phyloP scores from a whole-genome alignment of 64 coral and sea anemone species.

The Astreopora myriophthalma region DNA sequence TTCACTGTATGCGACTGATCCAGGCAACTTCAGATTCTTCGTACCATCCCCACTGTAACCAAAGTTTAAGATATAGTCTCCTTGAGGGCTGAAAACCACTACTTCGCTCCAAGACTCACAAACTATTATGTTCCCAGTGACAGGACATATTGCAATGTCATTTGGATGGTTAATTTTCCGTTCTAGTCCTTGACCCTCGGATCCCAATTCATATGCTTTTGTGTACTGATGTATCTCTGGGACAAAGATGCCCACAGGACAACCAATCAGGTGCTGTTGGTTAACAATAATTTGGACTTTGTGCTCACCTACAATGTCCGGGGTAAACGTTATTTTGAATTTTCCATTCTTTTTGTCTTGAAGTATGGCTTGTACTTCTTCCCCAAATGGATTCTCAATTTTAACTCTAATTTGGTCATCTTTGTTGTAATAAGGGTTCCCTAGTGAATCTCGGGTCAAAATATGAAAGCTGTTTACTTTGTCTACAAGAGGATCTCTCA shows the following conservation, averaged over 20 bases:
- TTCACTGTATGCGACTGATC: background rate
- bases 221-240: background rate
- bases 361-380: background rate
- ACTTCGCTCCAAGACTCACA: background rate
- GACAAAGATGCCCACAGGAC: background rate
- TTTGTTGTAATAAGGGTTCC: background rate
- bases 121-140: background rate
- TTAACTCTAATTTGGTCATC: background rate
- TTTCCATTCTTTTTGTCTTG: background rate
- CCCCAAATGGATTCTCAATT: background rate
- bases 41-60: background rate
- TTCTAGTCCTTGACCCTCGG: background rate
- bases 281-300: slow-evolving; percentile 20
- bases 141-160: background rate
- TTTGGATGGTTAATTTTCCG: background rate
- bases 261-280: background rate
- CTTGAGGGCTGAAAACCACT: background rate
- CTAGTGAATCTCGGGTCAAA: slow-evolving; percentile 7
- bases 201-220: background rate
- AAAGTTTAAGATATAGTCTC: slow-evolving; percentile 9
- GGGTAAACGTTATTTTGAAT: background rate
- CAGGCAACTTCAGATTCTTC: background rate
- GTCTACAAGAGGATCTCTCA: background rate
- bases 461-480: background rate
- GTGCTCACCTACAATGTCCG: background rate